These are phyloP conservation scores for Gastrophryne carolinensis DNA, from an alignment of 2,797 vertebrate genomes.

Conservation along the genomic window DNA sequence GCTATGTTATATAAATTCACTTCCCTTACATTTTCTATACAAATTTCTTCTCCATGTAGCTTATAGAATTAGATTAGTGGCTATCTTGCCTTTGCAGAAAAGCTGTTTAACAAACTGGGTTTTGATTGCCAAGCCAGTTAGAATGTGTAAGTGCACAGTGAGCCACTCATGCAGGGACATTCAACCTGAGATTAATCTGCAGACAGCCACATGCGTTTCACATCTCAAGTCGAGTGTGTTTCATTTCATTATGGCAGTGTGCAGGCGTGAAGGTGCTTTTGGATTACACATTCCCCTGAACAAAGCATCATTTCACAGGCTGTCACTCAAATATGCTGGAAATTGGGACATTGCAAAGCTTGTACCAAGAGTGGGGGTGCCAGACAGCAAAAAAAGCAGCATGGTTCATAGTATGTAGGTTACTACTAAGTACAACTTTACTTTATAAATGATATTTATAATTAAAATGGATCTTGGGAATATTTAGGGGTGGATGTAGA, in stretches of 20 bases:
- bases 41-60: not conserved
- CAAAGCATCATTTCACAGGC: conserved; percentile 21
- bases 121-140: not conserved
- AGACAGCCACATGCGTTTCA: conserved; percentile 15
- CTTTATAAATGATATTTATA: too few relatives aligned
- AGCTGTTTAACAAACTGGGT: not conserved
- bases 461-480: too few relatives aligned
- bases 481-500: too few relatives aligned
- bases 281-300: conserved; percentile 15
- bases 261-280: conserved; percentile 12
- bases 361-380: not conserved
- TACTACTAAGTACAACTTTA: too few relatives aligned
- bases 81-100: not conserved
- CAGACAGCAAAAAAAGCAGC: not conserved
- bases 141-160: not conserved
- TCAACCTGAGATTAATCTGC: conserved; percentile 5
- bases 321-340: conserved; percentile 18
- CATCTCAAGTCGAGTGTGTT: conserved; percentile 20
- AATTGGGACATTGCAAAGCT: not conserved
- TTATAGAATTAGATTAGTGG: not conserved
- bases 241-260: conserved; percentile 13
- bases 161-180: not conserved
- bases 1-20: not conserved
- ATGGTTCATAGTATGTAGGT: too few relatives aligned
- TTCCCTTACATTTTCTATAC: not conserved